Percentiles rank a stretch among this genome's conserved stretches.
phyloP scores from a whole-genome alignment of 1,140 invertebrate genomes.

The Drosophila pallidifrons region DNA sequence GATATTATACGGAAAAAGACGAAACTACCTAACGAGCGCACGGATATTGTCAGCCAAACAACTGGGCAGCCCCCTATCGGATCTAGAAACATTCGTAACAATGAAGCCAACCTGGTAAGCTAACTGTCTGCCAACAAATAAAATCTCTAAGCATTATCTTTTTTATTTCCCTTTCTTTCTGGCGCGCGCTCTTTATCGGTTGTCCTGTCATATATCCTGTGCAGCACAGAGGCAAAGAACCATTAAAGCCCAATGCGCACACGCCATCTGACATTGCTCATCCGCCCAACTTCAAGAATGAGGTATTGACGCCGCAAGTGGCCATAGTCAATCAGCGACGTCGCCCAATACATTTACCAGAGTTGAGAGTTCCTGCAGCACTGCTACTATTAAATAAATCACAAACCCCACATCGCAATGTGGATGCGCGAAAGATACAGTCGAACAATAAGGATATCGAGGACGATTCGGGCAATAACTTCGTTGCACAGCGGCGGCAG shows the following conservation, averaged over 20 bases:
- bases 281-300: conserved; percentile 72
- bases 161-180: neutral
- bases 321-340: neutral
- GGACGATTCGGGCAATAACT: conserved; percentile 82
- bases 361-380: conserved; percentile 8
- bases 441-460: conserved; percentile 85
- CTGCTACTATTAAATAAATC: conserved; percentile 56
- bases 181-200: too few relatives aligned
- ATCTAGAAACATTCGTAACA: conserved; percentile 60
- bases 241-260: conserved; percentile 56
- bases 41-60: conserved; percentile 13
- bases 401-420: conserved; percentile 67
- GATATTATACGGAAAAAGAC: conserved; percentile 89
- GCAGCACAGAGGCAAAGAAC: conserved; percentile 69
- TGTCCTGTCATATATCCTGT: neutral
- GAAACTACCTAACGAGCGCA: conserved; percentile 86
- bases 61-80: conserved; percentile 84
- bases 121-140: neutral
- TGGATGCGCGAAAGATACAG: conserved; percentile 83
- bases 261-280: conserved; percentile 59
- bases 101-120: conserved; percentile 61
- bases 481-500: conserved; percentile 68
- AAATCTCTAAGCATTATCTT: neutral
- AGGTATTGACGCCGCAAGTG: conserved; percentile 52
- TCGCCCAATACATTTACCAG: conserved; percentile 7